A percentile compares a stretch with the other conserved stretches of the same genome.
phyloP scores from a whole-genome alignment of 2,113 vertebrate genomes.

The Ceuthmochares aereus region DNA sequence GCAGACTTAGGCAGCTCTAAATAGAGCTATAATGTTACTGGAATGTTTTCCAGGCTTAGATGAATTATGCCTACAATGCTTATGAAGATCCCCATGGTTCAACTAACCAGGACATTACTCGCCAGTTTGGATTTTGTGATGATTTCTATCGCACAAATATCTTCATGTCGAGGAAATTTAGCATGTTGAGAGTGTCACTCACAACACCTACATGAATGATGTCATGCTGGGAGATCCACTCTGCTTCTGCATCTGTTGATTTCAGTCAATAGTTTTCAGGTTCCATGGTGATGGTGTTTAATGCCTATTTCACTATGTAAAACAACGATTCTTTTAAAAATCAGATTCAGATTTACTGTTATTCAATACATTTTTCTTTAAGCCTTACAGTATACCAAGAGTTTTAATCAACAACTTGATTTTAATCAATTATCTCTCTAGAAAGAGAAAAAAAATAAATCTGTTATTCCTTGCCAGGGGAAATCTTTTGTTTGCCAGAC shows the following conservation, averaged over 20 bases:
- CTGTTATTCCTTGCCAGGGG: not conserved
- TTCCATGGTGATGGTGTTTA: not conserved
- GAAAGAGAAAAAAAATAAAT: no score
- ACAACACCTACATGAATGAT: not conserved
- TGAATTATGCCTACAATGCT: not conserved
- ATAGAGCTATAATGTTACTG: not conserved
- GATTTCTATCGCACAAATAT: not conserved
- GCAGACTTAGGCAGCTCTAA: not conserved
- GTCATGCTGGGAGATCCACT: not conserved
- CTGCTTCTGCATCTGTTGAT: not conserved
- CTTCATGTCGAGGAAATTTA: not conserved
- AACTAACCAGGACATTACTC: not conserved
- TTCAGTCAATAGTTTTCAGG: not conserved
- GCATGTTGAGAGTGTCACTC: not conserved
- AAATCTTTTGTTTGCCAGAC: not conserved
- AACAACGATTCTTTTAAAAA: not conserved
- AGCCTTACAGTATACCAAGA: not conserved
- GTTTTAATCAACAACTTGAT: not conserved
- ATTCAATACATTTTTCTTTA: not conserved
- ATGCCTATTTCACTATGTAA: not conserved
- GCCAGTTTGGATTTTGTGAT: not conserved
- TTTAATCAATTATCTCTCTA: fast-evolving
- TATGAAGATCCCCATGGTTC: not conserved
- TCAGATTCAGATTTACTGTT: not conserved
- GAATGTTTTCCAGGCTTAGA: not conserved